Evolutionary conservation across 2,888 invertebrate species (phyloP).

Genomic region (Ectemnius continuus): DNA sequence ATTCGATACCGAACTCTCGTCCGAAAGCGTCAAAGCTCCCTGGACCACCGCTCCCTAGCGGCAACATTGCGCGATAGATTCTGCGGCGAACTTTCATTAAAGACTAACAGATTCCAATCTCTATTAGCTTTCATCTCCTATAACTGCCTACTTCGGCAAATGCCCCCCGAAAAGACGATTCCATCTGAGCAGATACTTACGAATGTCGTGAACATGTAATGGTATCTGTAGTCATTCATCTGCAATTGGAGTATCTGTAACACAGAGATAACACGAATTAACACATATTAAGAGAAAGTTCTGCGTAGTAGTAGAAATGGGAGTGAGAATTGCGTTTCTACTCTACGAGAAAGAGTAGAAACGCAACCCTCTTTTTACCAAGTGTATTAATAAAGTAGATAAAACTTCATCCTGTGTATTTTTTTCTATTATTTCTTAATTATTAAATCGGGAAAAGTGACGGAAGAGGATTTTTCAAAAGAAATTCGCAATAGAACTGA

Average conservation of each 20-base stretch:
- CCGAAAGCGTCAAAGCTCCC: background rate
- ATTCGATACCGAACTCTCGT: too few species aligned
- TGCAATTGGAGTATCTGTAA: constrained; percentile 94
- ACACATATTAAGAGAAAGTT: too few species aligned
- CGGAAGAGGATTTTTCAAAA: too few species aligned
- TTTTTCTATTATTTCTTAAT: too few species aligned
- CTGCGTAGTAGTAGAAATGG: too few species aligned
- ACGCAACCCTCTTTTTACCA: too few species aligned
- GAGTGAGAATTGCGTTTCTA: too few species aligned
- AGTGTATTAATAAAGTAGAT: too few species aligned
- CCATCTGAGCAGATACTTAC: constrained; percentile 82
- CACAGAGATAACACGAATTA: constrained; percentile 36
- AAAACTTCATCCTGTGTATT: too few species aligned
- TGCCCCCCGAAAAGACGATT: background rate
- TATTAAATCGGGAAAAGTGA: too few species aligned
- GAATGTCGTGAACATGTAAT: constrained; percentile 96
- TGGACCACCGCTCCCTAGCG: background rate
- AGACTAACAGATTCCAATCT: constrained; percentile 11
- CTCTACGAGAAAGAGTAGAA: too few species aligned
- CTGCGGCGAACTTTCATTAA: constrained; percentile 15
- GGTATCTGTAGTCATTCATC: constrained; percentile 97
- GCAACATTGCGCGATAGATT: background rate
- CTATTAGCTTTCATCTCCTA: background rate
- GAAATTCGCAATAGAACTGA: too few species aligned
- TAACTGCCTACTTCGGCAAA: background rate